Evolutionary conservation across 2,888 invertebrate species (phyloP).

Genomic region (Diaphora mendica): DNA sequence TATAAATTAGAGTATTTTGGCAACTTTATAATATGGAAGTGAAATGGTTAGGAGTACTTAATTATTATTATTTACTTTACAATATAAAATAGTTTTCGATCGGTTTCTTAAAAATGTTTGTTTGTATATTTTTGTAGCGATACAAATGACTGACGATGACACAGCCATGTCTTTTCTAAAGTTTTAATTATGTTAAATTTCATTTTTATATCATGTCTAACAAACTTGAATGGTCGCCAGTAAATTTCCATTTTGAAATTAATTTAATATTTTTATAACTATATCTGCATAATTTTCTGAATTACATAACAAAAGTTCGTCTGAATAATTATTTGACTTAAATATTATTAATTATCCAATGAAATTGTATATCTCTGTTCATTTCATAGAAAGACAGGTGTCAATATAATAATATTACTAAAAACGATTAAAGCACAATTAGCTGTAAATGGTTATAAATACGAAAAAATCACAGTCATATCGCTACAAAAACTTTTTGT

Average conservation of each 20-base stretch:
- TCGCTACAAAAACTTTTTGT: slow-evolving; percentile 17
- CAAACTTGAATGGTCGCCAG: background rate
- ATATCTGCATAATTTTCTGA: too few species aligned
- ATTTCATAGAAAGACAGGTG: background rate
- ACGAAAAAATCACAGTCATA: slow-evolving; percentile 7
- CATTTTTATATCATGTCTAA: background rate
- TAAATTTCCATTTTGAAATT: background rate
- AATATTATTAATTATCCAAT: background rate
- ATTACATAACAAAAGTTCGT: background rate
- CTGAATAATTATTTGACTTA: background rate
- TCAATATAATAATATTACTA: background rate
- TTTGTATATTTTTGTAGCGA: slow-evolving; percentile 17
- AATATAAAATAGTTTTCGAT: slow-evolving; percentile 20
- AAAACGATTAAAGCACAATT: background rate
- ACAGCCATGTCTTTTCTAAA: background rate
- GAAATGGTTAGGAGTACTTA: slow-evolving; percentile 40
- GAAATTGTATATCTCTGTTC: background rate
- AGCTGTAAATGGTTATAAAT: background rate
- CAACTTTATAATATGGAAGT: slow-evolving; percentile 62
- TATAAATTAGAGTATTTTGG: slow-evolving; percentile 57
- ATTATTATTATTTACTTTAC: slow-evolving; percentile 11
- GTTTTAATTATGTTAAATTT: background rate
- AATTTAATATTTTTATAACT: background rate
- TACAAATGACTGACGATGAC: background rate
- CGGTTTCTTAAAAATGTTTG: slow-evolving; percentile 2